Evolutionary conservation across 2,888 invertebrate genomes (phyloP).

Genomic region (Callosobruchus maculatus): DNA sequence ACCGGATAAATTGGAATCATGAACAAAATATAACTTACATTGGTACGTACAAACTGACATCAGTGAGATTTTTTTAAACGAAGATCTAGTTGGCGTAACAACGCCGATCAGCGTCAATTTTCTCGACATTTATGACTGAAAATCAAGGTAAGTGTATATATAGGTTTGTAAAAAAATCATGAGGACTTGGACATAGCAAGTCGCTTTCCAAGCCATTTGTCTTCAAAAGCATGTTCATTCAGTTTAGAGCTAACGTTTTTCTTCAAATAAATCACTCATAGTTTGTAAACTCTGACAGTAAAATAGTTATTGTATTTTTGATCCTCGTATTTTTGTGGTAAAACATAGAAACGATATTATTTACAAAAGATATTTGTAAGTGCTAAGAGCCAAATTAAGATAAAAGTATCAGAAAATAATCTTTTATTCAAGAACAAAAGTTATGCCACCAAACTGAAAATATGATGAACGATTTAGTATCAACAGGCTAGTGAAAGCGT

Average conservation of each 20-base stretch:
- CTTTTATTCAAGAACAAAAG: background rate
- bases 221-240: background rate
- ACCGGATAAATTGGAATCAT: background rate
- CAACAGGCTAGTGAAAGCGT: too few species aligned
- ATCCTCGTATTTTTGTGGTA: background rate
- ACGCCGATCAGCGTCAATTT: background rate
- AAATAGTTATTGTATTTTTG: background rate
- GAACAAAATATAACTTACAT: background rate
- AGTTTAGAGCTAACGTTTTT: background rate
- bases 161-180: background rate
- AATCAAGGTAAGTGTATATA: background rate
- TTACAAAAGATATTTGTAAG: slow-evolving; percentile 10
- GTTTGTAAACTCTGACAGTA: background rate
- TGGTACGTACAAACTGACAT: too few species aligned
- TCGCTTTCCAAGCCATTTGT: background rate
- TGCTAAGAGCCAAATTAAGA: background rate
- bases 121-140: background rate
- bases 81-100: background rate
- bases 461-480: too few species aligned
- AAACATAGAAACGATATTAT: slow-evolving; percentile 6
- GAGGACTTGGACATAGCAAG: background rate
- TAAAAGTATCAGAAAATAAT: background rate
- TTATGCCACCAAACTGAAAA: background rate
- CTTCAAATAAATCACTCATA: background rate
- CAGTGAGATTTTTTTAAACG: background rate